Conservation (phyloP, 2,797 vertebrate species). For the Lutjanus argentimaculatus region DNA sequence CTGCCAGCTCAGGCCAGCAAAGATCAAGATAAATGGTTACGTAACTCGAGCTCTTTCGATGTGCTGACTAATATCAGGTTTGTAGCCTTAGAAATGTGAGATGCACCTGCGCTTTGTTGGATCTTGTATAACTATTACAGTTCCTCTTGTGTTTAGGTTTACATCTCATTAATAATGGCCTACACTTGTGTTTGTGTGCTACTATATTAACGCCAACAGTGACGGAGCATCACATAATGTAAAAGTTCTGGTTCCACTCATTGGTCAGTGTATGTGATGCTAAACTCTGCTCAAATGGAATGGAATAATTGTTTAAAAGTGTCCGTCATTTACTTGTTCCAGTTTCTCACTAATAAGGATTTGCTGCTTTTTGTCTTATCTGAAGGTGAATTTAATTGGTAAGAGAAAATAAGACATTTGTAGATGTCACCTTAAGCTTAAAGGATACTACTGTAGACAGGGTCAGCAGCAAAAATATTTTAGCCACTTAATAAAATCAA, state of each 20-base stretch:
- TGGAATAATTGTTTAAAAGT: background rate
- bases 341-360: background rate
- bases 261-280: constrained; percentile 43
- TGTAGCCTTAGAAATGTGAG: background rate
- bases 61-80: background rate
- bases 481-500: no score
- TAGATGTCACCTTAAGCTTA: background rate
- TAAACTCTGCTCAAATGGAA: background rate
- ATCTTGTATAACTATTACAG: background rate
- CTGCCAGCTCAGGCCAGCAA: constrained; percentile 3
- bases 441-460: background rate
- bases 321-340: background rate
- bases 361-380: background rate
- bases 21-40: constrained; percentile 24
- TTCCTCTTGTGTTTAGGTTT: constrained; percentile 3
- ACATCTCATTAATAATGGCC: constrained; percentile 12
- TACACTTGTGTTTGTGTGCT: background rate
- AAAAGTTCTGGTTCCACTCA: constrained; percentile 42
- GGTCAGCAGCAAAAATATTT: no score
- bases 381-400: no score
- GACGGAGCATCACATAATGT: background rate
- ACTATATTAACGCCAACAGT: background rate
- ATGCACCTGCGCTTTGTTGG: background rate
- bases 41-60: constrained; percentile 10
- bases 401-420: background rate